These are phyloP conservation scores for Acipenser ruthenus DNA, from an alignment of 2,797 vertebrate genomes.

Conservation along the genomic window DNA sequence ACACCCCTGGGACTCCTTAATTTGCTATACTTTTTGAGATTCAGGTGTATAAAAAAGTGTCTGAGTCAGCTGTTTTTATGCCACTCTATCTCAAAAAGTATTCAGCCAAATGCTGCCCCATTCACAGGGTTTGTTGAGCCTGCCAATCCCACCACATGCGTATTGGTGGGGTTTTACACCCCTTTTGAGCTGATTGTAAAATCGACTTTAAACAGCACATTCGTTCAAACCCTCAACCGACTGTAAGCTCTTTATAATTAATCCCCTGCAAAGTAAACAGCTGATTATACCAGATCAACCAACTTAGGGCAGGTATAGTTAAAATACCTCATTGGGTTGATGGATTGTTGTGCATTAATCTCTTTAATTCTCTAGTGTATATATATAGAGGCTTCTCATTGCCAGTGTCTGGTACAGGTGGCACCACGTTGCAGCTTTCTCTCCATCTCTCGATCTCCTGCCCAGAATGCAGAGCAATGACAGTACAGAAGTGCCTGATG, in stretches of 20 bases:
- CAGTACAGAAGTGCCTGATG: not conserved
- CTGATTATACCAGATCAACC: slow-evolving; percentile 3
- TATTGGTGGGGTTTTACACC: no score
- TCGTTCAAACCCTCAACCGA: no score
- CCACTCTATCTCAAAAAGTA: no score
- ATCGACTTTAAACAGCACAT: no score
- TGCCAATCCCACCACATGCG: no score
- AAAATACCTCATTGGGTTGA: not conserved
- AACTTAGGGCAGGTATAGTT: not conserved
- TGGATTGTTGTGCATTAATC: not conserved
- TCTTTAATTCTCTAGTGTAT: not conserved
- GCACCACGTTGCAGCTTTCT: not conserved
- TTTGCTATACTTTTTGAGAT: no score
- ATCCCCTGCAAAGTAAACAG: not conserved
- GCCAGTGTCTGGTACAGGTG: not conserved
- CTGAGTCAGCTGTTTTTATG: no score
- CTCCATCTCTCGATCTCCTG: not conserved
- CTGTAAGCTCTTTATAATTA: slow-evolving; percentile 2
- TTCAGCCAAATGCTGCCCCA: no score
- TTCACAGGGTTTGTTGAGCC: no score
- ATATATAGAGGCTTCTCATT: not conserved
- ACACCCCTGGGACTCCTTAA: no score
- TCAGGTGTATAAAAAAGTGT: no score
- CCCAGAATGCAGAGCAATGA: not conserved
- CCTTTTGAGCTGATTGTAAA: no score